Evolutionary conservation across 2,797 vertebrate genomes (phyloP).

Genomic region (Ctenopoma kingsleyae): DNA sequence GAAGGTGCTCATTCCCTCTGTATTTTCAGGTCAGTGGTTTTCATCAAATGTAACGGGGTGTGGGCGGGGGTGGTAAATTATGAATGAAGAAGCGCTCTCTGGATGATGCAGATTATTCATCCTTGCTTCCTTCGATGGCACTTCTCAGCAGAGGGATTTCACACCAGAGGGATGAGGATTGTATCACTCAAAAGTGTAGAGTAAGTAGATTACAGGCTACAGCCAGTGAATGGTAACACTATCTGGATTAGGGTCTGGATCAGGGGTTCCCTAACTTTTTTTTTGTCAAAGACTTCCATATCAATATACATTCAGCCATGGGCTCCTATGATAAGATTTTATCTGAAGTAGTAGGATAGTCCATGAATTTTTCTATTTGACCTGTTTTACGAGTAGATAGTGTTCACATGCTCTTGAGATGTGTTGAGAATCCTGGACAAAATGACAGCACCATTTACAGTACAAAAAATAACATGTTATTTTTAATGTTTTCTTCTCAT

Average conservation of each 20-base stretch:
- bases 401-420: too few relatives aligned
- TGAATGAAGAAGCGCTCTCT: conserved; percentile 82
- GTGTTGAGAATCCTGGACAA: too few relatives aligned
- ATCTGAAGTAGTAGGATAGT: conserved; percentile 2
- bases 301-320: conserved; percentile 4
- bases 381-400: too few relatives aligned
- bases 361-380: too few relatives aligned
- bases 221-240: conserved; percentile 38
- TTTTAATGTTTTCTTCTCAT: too few relatives aligned
- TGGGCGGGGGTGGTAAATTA: conserved; percentile 70
- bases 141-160: conserved; percentile 64
- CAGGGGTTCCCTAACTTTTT: conserved; percentile 35
- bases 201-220: conserved; percentile 64
- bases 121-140: conserved; percentile 60
- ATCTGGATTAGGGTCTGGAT: conserved; percentile 58
- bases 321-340: conserved; percentile 3
- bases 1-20: conserved; percentile 65
- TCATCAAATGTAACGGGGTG: conserved; percentile 76
- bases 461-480: background rate
- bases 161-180: conserved; percentile 62
- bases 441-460: too few relatives aligned
- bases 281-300: conserved; percentile 36
- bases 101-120: conserved; percentile 80
- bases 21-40: conserved; percentile 82
- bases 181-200: conserved; percentile 61